phyloP scores from a whole-genome alignment of 2,113 vertebrate genomes.

The Lamprotornis superbus region DNA sequence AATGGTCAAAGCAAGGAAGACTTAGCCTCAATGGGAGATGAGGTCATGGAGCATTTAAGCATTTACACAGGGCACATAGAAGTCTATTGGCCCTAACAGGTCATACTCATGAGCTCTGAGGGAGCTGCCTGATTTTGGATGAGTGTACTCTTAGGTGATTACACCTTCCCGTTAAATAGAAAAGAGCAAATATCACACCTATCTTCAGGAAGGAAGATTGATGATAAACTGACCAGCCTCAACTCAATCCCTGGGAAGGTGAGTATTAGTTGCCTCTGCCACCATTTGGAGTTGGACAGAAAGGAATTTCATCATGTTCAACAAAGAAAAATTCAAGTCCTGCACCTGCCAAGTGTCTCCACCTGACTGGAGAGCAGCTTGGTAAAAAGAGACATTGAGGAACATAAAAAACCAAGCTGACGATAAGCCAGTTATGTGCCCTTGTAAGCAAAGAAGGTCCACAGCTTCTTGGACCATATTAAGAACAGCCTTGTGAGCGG shows the following conservation, averaged over 20 bases:
- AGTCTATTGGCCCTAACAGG: background rate
- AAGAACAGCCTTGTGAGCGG: background rate
- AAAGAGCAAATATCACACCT: background rate
- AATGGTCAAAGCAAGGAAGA: background rate
- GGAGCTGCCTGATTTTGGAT: conserved; percentile 18
- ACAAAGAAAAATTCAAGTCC: background rate
- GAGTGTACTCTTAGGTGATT: background rate
- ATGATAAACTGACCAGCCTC: background rate
- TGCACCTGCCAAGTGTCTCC: background rate
- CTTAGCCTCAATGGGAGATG: background rate
- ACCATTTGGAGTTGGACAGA: background rate
- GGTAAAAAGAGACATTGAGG: background rate
- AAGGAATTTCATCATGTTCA: background rate
- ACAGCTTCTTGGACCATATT: background rate
- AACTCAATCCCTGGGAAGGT: background rate
- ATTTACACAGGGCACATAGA: background rate
- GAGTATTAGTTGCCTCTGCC: background rate
- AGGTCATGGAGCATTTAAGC: background rate
- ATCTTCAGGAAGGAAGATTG: background rate
- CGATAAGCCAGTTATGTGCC: background rate
- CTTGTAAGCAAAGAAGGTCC: background rate
- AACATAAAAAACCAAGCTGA: background rate
- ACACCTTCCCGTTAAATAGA: conserved; percentile 21
- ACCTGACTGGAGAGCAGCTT: background rate
- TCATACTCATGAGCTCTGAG: conserved; percentile 2